phyloP scores from a whole-genome alignment of 1,140 invertebrate genomes.

The Melipona quadrifasciata region DNA sequence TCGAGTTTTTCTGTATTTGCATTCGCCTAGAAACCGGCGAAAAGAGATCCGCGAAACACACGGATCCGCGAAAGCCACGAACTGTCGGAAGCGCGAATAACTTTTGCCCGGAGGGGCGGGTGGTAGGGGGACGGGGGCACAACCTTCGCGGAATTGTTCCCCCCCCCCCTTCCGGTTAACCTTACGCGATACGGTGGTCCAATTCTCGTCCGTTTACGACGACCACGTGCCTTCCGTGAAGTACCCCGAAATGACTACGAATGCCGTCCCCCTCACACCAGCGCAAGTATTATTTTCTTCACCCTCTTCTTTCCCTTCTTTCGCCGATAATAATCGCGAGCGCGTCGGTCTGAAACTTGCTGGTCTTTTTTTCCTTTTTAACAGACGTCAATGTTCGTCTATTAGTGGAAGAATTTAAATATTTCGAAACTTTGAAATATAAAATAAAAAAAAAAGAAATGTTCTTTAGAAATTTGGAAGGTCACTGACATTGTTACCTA shows the following conservation, averaged over 20 bases:
- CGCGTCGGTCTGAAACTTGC: no score
- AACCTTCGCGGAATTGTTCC: constrained; percentile 24
- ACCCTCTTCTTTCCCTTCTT: accelerated
- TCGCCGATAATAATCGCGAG: background rate
- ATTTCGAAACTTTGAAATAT: no score
- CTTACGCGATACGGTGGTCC: constrained; percentile 9
- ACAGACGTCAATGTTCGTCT: no score
- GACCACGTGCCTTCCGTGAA: background rate
- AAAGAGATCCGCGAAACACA: background rate
- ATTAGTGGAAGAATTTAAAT: no score
- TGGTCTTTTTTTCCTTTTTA: no score
- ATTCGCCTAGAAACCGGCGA: constrained; percentile 22
- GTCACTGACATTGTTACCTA: no score
- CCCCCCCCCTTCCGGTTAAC: constrained; percentile 16
- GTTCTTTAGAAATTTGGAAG: no score
- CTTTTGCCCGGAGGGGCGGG: background rate
- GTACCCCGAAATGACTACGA: background rate
- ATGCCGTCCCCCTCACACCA: background rate
- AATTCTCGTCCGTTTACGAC: constrained; percentile 26
- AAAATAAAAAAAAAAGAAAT: no score
- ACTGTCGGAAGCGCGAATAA: constrained; percentile 31
- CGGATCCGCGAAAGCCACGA: background rate
- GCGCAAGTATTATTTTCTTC: background rate
- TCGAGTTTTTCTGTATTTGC: constrained; percentile 52
- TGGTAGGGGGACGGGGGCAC: background rate